Evolutionary conservation across 1,140 invertebrate species (phyloP), one percentile per base, ranked within the genome.

Genomic region (Trichoplusia ni): DNA sequence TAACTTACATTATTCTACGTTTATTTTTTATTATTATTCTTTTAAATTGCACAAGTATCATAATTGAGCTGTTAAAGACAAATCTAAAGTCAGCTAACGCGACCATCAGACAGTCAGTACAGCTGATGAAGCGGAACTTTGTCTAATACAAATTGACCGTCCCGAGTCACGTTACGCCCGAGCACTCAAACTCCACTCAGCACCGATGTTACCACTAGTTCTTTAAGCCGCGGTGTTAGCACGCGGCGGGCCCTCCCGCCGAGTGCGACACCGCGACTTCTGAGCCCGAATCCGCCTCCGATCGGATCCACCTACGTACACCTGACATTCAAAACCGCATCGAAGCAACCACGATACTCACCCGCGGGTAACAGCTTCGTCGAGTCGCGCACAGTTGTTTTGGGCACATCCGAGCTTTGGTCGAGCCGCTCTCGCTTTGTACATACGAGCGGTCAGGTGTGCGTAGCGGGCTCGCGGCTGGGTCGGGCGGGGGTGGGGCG

Each of bases 181-280:
- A 69, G 71, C 73, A 76, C 73, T 70, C 61, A 64, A 64, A 71
- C 59, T 69, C 70, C 73, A 72, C 70, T 51, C 64, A 75, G 73
- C 73, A 75, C 71, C 64, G 56, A 70, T 56, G 37, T 56, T 56
- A 51, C 51, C 53, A 56, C 49, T 56, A 60, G 56, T 46, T 60
- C 13, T 56, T 18, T 8, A 16, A 42, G 53, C 53, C 37, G 53
- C 53, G 53, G 37, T 18, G 37, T 14, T 2, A 40, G 13, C 33
- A n/a, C 33, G 7, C 5, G 19, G 33, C 51, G 13, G n/a, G 0
- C 21, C 2, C 33, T 2, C 2, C 6, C 11, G 33, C 6, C 2
- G 6, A 9, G 6, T 2, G 33, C n/a, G 18, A 5, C 37, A n/a
- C 53, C 35, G 53, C 37, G 37, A 23, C 53, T 42, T 3, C 3